phyloP scores from a whole-genome alignment of 2,113 vertebrate species.

The Collichthys lucidus region DNA sequence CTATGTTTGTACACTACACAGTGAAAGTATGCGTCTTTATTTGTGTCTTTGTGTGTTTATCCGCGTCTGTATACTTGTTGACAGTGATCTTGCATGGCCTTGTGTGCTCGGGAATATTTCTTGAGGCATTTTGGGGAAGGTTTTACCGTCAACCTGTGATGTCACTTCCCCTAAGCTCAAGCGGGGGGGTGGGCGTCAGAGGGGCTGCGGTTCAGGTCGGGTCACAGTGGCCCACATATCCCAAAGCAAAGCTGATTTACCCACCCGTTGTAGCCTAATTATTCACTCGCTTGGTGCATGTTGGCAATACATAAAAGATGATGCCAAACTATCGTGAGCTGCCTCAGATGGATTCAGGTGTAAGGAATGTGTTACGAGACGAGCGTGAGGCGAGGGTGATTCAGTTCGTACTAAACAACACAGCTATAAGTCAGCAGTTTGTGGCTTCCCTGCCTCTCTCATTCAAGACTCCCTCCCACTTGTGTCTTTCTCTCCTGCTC shows the following conservation, averaged over 20 bases:
- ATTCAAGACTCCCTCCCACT: conserved; percentile 45
- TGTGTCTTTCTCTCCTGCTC: conserved; percentile 29
- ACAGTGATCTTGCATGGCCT: conserved; percentile 30
- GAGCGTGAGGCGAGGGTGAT: conserved; percentile 38
- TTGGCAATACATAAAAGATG: conserved; percentile 46
- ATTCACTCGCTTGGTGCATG: conserved; percentile 26
- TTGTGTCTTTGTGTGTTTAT: conserved; percentile 57
- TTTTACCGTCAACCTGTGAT: conserved; percentile 55
- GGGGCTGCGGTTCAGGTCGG: conserved; percentile 30
- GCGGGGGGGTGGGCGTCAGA: neutral
- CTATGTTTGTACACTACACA: conserved; percentile 74
- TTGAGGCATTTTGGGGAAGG: neutral
- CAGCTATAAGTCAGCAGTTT: conserved; percentile 37
- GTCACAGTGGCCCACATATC: conserved; percentile 21
- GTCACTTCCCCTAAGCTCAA: conserved; percentile 59
- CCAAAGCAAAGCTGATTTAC: conserved; percentile 42
- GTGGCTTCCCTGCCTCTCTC: conserved; percentile 37
- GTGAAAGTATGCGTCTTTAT: conserved; percentile 73
- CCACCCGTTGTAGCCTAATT: conserved; percentile 38
- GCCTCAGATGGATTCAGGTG: conserved; percentile 47
- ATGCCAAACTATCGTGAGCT: conserved; percentile 36
- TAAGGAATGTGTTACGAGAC: conserved; percentile 56
- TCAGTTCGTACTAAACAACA: conserved; percentile 41
- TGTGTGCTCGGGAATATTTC: conserved; percentile 29
- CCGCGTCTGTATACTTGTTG: conserved; percentile 36